Conservation (phyloP, 2,888 invertebrate species). For the Pycnomerus fuliginosus region DNA sequence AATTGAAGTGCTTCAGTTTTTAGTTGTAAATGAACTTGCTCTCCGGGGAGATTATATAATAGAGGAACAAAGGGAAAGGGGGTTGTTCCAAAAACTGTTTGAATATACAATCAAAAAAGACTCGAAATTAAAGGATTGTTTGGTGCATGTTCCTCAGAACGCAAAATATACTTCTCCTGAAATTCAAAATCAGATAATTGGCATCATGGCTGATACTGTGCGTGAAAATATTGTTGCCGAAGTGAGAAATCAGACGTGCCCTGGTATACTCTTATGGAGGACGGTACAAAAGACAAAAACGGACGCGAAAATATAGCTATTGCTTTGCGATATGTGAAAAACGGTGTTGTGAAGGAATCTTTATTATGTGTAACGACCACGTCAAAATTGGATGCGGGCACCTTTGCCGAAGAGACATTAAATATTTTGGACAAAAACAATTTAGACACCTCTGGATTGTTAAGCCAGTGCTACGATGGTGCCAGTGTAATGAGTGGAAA, state of each 20-base stretch:
- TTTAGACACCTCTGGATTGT: conserved; percentile 1
- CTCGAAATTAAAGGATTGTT: neutral
- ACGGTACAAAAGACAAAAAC: conserved; percentile 3
- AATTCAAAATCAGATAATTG: conserved; percentile 1
- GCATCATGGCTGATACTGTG: neutral
- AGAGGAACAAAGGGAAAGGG: neutral
- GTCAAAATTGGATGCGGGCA: neutral
- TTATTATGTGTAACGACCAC: neutral
- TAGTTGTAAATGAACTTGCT: neutral
- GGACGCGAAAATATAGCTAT: neutral
- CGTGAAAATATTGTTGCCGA: neutral
- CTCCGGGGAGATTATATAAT: neutral
- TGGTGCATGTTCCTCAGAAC: neutral
- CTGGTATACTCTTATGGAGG: neutral
- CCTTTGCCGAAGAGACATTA: neutral
- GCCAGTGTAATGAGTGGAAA: too few relatives aligned
- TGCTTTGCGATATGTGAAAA: neutral
- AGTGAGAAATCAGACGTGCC: conserved; percentile 1
- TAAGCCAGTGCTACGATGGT: conserved; percentile 4
- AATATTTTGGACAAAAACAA: neutral
- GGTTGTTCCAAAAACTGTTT: neutral
- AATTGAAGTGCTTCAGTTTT: neutral
- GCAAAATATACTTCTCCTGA: neutral
- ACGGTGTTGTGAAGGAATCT: conserved; percentile 1
- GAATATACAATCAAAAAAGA: neutral